Percentiles rank a stretch among this genome's conserved stretches.
Conservation (phyloP, 2,113 vertebrate genomes). For the Hypanus sabinus region DNA sequence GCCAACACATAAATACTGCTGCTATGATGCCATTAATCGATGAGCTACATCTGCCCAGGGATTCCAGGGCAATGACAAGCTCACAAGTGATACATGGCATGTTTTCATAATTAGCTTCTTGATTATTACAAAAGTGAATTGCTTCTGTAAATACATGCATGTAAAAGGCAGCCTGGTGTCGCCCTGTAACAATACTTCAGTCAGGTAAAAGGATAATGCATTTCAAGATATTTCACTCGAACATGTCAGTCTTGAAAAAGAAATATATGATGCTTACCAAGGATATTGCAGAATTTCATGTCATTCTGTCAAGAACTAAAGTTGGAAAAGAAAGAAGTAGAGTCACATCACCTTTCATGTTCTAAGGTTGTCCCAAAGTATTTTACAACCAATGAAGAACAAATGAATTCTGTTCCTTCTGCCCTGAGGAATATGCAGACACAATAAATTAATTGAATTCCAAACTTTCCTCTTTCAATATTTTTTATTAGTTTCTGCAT, state of each 20-base stretch:
- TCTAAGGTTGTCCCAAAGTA: too few relatives aligned
- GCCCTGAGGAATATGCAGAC: too few relatives aligned
- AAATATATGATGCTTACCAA: not conserved
- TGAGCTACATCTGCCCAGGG: not conserved
- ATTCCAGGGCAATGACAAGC: not conserved
- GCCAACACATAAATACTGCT: not conserved
- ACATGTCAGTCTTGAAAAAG: not conserved
- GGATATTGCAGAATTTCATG: not conserved
- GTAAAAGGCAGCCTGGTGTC: not conserved
- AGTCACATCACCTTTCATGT: too few relatives aligned
- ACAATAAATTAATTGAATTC: too few relatives aligned
- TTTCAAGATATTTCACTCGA: not conserved
- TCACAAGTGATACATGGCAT: not conserved
- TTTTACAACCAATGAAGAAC: too few relatives aligned
- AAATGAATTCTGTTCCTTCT: too few relatives aligned
- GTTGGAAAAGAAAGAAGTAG: not conserved
- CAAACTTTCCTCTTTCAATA: too few relatives aligned
- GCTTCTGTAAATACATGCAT: not conserved
- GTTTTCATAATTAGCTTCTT: not conserved
- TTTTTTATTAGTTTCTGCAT: too few relatives aligned
- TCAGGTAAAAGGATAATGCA: not conserved
- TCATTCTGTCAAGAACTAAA: not conserved
- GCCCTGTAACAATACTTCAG: not conserved
- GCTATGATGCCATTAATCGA: not conserved
- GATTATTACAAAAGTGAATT: not conserved